Percentiles rank a stretch among this genome's conserved stretches.
Evolutionary conservation across 2,888 invertebrate genomes (phyloP).

Genomic region (Eurytoma adleriae): DNA sequence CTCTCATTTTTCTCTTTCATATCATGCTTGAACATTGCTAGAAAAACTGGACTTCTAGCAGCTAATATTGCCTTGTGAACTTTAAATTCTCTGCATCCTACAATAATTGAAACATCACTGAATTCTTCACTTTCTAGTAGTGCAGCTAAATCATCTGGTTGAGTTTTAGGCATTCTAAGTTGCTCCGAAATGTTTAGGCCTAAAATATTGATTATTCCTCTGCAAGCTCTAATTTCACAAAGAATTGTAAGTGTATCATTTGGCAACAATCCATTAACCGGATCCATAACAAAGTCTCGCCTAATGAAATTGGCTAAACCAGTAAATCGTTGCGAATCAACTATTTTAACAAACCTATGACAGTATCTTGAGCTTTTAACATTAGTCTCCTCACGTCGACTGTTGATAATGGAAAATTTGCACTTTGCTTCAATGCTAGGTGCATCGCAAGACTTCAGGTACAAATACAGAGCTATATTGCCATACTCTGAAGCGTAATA

Average conservation of each 20-base stretch:
- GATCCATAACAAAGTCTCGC: slow-evolving; percentile 51
- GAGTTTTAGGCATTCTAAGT: slow-evolving; percentile 43
- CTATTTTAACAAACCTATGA: slow-evolving; percentile 49
- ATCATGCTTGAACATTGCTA: slow-evolving; percentile 55
- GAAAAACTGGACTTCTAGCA: slow-evolving; percentile 55
- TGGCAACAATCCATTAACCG: slow-evolving; percentile 47
- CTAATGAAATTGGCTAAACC: slow-evolving; percentile 52
- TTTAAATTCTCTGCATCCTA: slow-evolving; percentile 51
- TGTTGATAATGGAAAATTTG: slow-evolving; percentile 54
- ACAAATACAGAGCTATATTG: slow-evolving; percentile 49
- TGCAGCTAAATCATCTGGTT: slow-evolving; percentile 47
- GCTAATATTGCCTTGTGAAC: slow-evolving; percentile 55
- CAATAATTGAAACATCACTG: slow-evolving; percentile 54
- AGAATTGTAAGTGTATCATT: slow-evolving; percentile 54
- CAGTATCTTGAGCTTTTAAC: slow-evolving; percentile 53
- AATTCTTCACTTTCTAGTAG: slow-evolving; percentile 53
- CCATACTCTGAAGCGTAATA: slow-evolving; percentile 48
- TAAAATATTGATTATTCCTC: slow-evolving; percentile 52
- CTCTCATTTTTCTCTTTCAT: slow-evolving; percentile 57
- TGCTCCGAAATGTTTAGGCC: slow-evolving; percentile 50
- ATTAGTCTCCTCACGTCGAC: slow-evolving; percentile 50
- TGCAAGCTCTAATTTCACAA: slow-evolving; percentile 53
- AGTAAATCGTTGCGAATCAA: slow-evolving; percentile 47
- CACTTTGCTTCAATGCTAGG: slow-evolving; percentile 54
- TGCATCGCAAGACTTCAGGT: slow-evolving; percentile 50